Evolutionary conservation across 1,140 invertebrate genomes (phyloP), one percentile per base, ranked within the genome.

Genomic region (Drosophila watanabei): DNA sequence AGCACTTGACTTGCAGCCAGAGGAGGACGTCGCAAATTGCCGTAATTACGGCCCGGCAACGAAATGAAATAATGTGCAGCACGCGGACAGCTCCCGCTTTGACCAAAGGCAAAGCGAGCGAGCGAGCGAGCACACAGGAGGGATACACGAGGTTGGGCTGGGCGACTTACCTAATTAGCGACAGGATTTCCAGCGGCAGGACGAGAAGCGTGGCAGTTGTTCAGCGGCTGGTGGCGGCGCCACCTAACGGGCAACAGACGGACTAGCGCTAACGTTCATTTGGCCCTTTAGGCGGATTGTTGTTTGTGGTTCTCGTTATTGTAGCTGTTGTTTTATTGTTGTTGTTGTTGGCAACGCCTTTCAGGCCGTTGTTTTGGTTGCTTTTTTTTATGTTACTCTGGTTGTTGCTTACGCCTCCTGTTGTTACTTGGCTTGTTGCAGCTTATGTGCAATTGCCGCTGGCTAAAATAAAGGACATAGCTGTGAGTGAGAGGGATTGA

Each of bases 121-220:
- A 24, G 24, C 24, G 24, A 24, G 24, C 24, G 18, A 45, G 51
- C 56, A 76, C 35, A 43, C 28, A 1, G 10, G 39, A 16, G 48
- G 46, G 37, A 45, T 18, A 54, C 37, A 62, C 37, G 7, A 28
- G 41, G 18, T 35, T 24, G 45, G 46, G 52, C 30, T 57, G 45
- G 66, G 63, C 43, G 77, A 85, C 82, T 85, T 85, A 85, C 82
- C 82, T 85, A 85, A 85, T 85, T 85, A 85, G 82, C 73, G 77
- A 80, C 82, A 85, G 82, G 82, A 84, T 85, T 85, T 85, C 77
- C 82, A 85, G 77, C 58, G 62, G 62, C 80, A 77, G 66, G 65
- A 77, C 72, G 62, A 65, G 62, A 62, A 54, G 73, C 76, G 57
- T 66, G 49, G 45, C 56, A 33, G 14, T 54, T 70, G 39, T 54